phyloP scores from a whole-genome alignment of 2,888 invertebrate species.

The Allolobophora icterica region DNA sequence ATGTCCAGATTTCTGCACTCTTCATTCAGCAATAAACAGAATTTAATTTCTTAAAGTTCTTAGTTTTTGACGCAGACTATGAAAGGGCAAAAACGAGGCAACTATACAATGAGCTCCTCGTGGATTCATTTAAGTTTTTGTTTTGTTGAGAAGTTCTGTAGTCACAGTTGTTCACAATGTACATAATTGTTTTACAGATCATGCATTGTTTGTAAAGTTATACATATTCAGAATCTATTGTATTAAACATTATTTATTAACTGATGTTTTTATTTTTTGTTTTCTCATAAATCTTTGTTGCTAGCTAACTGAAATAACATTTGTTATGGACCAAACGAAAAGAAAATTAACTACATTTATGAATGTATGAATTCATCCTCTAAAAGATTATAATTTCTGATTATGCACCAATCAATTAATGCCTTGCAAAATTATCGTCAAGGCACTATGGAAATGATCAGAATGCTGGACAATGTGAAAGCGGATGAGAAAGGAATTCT shows the following conservation, averaged over 20 bases:
- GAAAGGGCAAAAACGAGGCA: background rate
- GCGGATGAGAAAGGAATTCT: too few species aligned
- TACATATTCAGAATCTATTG: conserved; percentile 10
- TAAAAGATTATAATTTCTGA: too few species aligned
- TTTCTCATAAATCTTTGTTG: background rate
- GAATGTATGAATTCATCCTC: too few species aligned
- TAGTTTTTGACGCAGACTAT: background rate
- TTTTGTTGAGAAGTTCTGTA: background rate
- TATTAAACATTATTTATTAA: conserved; percentile 17
- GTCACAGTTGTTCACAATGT: background rate
- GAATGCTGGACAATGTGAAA: too few species aligned
- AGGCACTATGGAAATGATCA: too few species aligned
- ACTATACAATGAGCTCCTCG: background rate
- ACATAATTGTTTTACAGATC: background rate
- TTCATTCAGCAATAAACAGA: conserved; percentile 17
- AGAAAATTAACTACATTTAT: too few species aligned
- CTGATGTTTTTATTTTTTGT: background rate
- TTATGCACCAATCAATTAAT: too few species aligned
- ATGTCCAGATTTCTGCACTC: background rate
- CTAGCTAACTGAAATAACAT: too few species aligned
- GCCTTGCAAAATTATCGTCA: too few species aligned
- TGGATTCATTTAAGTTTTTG: background rate
- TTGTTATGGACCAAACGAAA: too few species aligned
- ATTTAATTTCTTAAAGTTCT: background rate
- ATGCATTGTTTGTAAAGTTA: background rate